Evolutionary conservation across 2,888 invertebrate species (phyloP).

Genomic region (Yponomeuta plumbellus): DNA sequence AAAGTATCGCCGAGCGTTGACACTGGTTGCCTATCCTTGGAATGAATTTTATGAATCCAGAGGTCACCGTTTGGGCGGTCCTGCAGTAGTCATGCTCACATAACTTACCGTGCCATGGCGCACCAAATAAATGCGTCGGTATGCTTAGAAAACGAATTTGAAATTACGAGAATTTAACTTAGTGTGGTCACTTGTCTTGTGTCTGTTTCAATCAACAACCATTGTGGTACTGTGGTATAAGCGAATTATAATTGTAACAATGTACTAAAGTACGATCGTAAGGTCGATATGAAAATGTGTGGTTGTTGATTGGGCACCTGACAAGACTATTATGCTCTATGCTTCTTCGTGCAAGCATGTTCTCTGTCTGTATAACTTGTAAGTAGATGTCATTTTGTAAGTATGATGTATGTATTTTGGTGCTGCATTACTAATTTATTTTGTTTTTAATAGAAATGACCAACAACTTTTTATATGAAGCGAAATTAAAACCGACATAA

Average conservation of each 20-base stretch:
- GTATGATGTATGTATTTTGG: slow-evolving; percentile 69
- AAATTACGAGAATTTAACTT: slow-evolving; percentile 28
- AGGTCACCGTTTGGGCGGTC: neutral
- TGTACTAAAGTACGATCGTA: too few relatives aligned
- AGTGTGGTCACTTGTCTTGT: slow-evolving; percentile 26
- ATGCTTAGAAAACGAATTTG: slow-evolving; percentile 28
- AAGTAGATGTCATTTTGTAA: slow-evolving; percentile 51
- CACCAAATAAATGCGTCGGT: slow-evolving; percentile 39
- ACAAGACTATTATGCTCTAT: neutral
- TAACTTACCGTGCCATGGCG: slow-evolving; percentile 44
- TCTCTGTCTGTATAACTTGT: slow-evolving; percentile 28
- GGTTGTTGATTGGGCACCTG: neutral
- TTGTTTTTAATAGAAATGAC: slow-evolving; percentile 58
- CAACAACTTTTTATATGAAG: slow-evolving; percentile 58
- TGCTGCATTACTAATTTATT: slow-evolving; percentile 75
- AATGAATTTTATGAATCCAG: too few relatives aligned
- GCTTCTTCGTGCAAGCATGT: neutral
- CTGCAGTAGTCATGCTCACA: slow-evolving; percentile 25
- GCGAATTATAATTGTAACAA: neutral
- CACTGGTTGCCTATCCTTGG: too few relatives aligned
- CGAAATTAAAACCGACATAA: slow-evolving; percentile 53
- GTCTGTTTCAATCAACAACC: slow-evolving; percentile 12
- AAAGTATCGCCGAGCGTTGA: neutral
- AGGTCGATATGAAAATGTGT: too few relatives aligned
- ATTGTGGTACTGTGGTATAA: neutral